Evolutionary conservation across 2,113 vertebrate species (phyloP).

Genomic region (Platichthys stellatus): DNA sequence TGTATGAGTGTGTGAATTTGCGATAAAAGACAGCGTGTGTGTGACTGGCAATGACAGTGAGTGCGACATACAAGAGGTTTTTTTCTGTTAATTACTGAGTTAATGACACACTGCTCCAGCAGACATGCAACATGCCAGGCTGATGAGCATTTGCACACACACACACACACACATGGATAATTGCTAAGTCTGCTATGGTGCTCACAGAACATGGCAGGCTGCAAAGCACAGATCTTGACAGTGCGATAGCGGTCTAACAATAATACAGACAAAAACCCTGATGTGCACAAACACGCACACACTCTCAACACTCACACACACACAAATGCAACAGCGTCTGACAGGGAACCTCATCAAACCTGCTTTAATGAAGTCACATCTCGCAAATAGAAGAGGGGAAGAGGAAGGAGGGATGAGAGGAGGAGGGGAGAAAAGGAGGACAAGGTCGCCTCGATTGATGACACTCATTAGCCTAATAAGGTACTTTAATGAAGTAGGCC

Average conservation of each 20-base stretch:
- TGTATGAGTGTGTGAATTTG: background rate
- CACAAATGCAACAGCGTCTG: constrained; percentile 46
- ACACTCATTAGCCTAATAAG: constrained; percentile 81
- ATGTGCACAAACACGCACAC: constrained; percentile 33
- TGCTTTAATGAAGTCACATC: constrained; percentile 80
- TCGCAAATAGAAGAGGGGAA: constrained; percentile 67
- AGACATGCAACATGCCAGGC: constrained; percentile 67
- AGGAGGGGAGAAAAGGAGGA: constrained; percentile 72
- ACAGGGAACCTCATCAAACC: constrained; percentile 76
- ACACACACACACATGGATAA: constrained; percentile 55
- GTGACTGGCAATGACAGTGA: constrained; percentile 65
- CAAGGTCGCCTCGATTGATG: constrained; percentile 81
- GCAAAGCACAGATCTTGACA: constrained; percentile 13
- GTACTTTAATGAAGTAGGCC: constrained; percentile 76
- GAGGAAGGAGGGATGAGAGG: constrained; percentile 55
- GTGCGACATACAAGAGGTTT: constrained; percentile 40
- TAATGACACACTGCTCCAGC: constrained; percentile 77
- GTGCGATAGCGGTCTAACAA: constrained; percentile 72
- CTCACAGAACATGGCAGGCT: constrained; percentile 52
- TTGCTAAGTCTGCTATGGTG: constrained; percentile 49
- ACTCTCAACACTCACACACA: constrained; percentile 44
- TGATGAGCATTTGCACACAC: constrained; percentile 29
- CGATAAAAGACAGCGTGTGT: constrained; percentile 12
- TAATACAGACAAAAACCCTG: constrained; percentile 47
- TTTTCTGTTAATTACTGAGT: constrained; percentile 79